A percentile compares a stretch with the other conserved stretches of the same genome.
These are phyloP conservation scores for Thunnus albacares DNA, from an alignment of 2,797 vertebrate genomes.

Conservation along the genomic window DNA sequence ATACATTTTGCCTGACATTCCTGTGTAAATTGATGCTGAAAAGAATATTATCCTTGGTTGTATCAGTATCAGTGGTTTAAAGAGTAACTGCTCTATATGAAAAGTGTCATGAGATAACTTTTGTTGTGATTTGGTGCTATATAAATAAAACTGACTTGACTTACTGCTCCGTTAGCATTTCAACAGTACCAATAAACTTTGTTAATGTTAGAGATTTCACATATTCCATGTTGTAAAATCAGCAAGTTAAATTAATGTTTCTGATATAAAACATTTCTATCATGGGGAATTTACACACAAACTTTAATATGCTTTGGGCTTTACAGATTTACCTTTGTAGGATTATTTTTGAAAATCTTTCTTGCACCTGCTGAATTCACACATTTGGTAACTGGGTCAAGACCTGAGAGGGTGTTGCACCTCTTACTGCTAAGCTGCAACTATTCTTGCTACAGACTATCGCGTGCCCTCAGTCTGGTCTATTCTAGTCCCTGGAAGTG, in stretches of 20 bases:
- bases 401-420: conserved; percentile 76
- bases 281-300: conserved; percentile 1
- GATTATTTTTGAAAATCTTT: conserved; percentile 66
- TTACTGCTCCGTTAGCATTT: not conserved
- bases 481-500: conserved; percentile 73
- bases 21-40: conserved; percentile 36
- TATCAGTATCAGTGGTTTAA: too few species aligned
- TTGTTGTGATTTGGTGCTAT: too few species aligned
- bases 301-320: conserved; percentile 26
- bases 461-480: conserved; percentile 59
- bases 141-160: too few species aligned
- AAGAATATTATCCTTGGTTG: conserved; percentile 9
- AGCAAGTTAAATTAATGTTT: conserved; percentile 1
- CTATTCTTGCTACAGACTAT: conserved; percentile 81
- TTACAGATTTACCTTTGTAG: conserved; percentile 61
- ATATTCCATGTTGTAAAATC: not conserved
- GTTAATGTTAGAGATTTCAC: not conserved
- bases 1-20: conserved; percentile 42
- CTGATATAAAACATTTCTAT: conserved; percentile 1
- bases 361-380: conserved; percentile 79
- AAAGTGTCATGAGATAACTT: too few species aligned
- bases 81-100: too few species aligned
- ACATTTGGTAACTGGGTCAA: conserved; percentile 82
- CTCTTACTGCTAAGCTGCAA: conserved; percentile 80
- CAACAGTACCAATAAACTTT: not conserved